Evolutionary conservation across 2,113 vertebrate genomes (phyloP).

Genomic region (Gnathonemus echidnorhynchus): DNA sequence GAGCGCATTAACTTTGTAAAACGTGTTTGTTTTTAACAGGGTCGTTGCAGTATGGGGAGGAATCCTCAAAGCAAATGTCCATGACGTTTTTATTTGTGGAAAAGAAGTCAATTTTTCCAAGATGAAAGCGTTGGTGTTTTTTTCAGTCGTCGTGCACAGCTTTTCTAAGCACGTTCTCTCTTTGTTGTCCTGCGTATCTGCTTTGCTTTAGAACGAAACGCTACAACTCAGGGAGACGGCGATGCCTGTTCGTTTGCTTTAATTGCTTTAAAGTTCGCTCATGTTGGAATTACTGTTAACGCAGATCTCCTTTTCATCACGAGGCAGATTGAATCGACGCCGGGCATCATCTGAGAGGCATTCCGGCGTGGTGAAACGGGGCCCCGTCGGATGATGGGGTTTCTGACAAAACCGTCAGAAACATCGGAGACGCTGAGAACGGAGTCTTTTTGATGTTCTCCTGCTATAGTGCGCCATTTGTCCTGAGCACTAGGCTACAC

Average conservation of each 20-base stretch:
- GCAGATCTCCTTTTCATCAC: background rate
- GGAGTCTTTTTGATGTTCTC: background rate
- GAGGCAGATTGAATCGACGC: background rate
- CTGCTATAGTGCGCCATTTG: background rate
- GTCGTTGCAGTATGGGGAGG: background rate
- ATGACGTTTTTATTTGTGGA: background rate
- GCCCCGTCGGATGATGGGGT: background rate
- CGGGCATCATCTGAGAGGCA: background rate
- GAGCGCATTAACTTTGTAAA: background rate
- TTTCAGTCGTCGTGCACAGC: background rate
- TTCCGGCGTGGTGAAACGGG: background rate
- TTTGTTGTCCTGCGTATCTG: constrained; percentile 1
- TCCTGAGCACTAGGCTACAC: background rate
- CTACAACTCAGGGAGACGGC: constrained; percentile 6
- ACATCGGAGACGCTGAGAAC: background rate
- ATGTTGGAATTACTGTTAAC: constrained; percentile 9
- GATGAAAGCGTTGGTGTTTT: background rate
- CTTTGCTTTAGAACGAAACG: background rate
- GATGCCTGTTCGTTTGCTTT: constrained; percentile 1
- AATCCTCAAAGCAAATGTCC: background rate
- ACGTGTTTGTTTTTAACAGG: constrained; percentile 9
- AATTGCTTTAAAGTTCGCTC: constrained; percentile 12
- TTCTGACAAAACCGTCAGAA: background rate
- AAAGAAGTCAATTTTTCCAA: background rate
- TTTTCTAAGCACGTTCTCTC: background rate